Base-by-base conservation (phyloP, 2,888 invertebrate species). In the Platycheirus albimanus region DNA sequence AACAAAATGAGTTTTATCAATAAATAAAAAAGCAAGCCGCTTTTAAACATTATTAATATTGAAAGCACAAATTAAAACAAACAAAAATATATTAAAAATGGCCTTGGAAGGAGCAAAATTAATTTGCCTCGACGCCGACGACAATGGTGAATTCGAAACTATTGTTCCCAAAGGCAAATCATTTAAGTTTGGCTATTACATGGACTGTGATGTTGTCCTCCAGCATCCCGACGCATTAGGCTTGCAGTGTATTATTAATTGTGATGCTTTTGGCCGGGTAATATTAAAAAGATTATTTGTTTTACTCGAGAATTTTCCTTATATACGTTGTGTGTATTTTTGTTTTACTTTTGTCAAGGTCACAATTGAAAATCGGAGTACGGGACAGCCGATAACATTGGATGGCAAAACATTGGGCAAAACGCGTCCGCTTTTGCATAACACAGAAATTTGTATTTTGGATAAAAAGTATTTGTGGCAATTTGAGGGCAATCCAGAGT, bases 251-350 rank as follows among this genome's bases (percentile, higher is more conserved):
- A 88, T 88, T 63, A 90, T 90, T 71, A 85, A 87, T 72, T 88
- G 89, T 67, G 90, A 90, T 84, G 87, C 89, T 11, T 90, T 89
- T 84, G 90, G 90, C 67, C 88, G 90, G 87, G 90, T 90, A 86
- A 89, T n/a, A n/a, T n/a, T n/a, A n/a, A n/a, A n/a, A n/a, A n/a
- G n/a, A n/a, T n/a, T n/a, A n/a, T n/a, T n/a, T n/a, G n/a, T n/a
- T n/a, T n/a, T n/a, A n/a, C n/a, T n/a, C n/a, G n/a, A n/a, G 17
- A 51, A 5, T 5, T 11, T 13, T 67, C n/a, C n/a, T n/a, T n/a
- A n/a, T n/a, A n/a, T n/a, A n/a, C n/a, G n/a, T n/a, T n/a, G n/a
- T n/a, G 19, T 47, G n/a, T 38, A 47, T 41, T 15, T 56, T 38
- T 61, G 0, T 17, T 52, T 54, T 49, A 52, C 24, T 24, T 33